A percentile compares a stretch with the other conserved stretches of the same genome.
Conservation (phyloP, 2,888 invertebrate species). For the Metacarcinus magister region DNA sequence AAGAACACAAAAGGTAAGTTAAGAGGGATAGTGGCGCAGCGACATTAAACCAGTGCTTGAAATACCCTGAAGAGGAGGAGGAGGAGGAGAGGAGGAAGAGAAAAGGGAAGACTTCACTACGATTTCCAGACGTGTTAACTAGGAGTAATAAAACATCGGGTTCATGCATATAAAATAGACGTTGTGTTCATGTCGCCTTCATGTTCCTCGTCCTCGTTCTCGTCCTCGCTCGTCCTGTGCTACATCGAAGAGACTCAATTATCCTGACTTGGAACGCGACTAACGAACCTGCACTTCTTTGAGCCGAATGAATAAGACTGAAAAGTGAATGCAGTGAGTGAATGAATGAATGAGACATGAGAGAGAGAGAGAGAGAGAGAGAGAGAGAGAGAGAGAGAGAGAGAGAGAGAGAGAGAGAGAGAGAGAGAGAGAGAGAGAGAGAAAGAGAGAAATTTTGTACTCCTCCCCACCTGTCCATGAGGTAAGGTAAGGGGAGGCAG, state of each 20-base stretch:
- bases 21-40: too few relatives aligned
- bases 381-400: background rate
- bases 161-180: constrained; percentile 4
- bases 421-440: background rate
- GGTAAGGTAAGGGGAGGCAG: background rate
- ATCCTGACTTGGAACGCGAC: too few relatives aligned
- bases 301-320: too few relatives aligned
- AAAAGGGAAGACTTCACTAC: background rate
- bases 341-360: background rate
- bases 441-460: background rate
- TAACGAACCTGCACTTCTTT: too few relatives aligned
- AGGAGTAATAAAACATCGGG: background rate
- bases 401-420: background rate
- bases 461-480: too few relatives aligned
- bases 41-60: too few relatives aligned
- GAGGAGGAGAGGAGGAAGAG: too few relatives aligned
- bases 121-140: background rate
- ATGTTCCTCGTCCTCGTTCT: background rate
- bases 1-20: too few relatives aligned
- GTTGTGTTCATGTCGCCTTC: background rate
- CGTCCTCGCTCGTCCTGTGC: background rate
- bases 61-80: too few relatives aligned
- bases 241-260: background rate
- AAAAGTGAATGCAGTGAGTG: background rate
- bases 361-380: too few relatives aligned